Base-by-base conservation (phyloP, 2,113 vertebrate species). In the Trachemys scripta region DNA sequence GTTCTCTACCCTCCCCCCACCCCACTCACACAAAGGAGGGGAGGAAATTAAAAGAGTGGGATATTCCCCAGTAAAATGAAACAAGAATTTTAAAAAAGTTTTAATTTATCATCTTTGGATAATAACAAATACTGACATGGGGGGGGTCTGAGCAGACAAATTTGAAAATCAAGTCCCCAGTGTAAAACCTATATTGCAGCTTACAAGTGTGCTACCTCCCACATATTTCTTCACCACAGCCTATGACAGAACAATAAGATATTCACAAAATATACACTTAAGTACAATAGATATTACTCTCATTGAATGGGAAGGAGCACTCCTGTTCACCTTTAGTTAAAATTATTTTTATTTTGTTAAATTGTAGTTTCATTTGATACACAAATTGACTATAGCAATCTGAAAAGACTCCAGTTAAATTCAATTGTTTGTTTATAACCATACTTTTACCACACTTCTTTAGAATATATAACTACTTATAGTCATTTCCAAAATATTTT, bases 401-500 rank as follows among this genome's bases (percentile, higher is more conserved):
- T 94, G 51, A 90, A 94, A 88, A 95, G 57, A n/a, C 85, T 47
- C 4, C 35, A 38, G 84, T 82, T 72, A 91, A 96, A 97, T 83
- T 90, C 72, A 90, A 42, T 38, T 42, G 16, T 22, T 72, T 20
- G 35, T 72, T 38, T 75, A n/a, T 42, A 42, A 49, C 82, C 45
- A 72, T 79, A 82, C 50, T 38, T 93, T 89, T 94, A 49, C 56
- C 85, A 42, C 42, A 16, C 45, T 92, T 72, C 50, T 35, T 90
- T 82, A 10, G 82, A 95, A 91, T 56, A 88, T n/a, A n/a, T 25
- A 57, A 72, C 31, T 65, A 35, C 13, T 65, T 42, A 8, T 20
- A 13, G 72, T 50, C 0, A 79, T 79, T 93, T 94, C 90, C 79
- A 93, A 97, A 97, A 92, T 90, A 97, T 79, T 96, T 95, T 89